Base-by-base conservation (phyloP, 2,113 vertebrate genomes). In the Hippolais icterina region DNA sequence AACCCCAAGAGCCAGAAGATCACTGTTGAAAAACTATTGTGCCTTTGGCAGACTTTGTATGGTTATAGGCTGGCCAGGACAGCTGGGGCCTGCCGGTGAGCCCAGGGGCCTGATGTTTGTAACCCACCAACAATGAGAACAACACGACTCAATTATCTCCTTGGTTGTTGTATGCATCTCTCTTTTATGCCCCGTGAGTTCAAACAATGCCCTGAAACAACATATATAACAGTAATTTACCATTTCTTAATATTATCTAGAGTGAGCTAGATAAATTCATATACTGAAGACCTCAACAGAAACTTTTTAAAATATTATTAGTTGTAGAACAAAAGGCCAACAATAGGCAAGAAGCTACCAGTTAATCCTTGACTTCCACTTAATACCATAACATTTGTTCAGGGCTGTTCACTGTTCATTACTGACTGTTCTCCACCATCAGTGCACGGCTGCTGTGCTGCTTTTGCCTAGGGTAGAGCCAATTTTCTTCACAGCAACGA, bases 1-100 rank as follows among this genome's bases (percentile, higher is more conserved):
- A 46, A 2, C 5, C 5, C 10, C 0, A 3, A 41, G 7, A 53
- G 10, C 20, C 35, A 76, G n/a, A 47, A 2, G 1, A 63, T 9
- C 14, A 3, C 14, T 53, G 31, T 1, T 16, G 8, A 75, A 11
- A 18, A n/a, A 10, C 16, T 23, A 1, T 4, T 1, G 12, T 6
- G 17, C 15, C 37, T 50, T 59, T 3, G 11, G 33, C 17, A 75
- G 31, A 52, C 13, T 29, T 25, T 9, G 16, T 18, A 56, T 15
- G 33, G 7, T 49, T 89, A 49, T 31, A 41, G 41, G 17, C 19
- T 89, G 47, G 16, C n/a, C 11, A 3, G 33, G 47, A 50, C 31
- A 54, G 27, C 54, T 50, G 35, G 12, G 44, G 7, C 37, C 69
- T 77, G 31, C 19, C 69, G 41, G 7, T 23, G 10, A 81, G 37